Conservation (phyloP, 2,888 invertebrate species). For the Drosophila cyrtoloma region DNA sequence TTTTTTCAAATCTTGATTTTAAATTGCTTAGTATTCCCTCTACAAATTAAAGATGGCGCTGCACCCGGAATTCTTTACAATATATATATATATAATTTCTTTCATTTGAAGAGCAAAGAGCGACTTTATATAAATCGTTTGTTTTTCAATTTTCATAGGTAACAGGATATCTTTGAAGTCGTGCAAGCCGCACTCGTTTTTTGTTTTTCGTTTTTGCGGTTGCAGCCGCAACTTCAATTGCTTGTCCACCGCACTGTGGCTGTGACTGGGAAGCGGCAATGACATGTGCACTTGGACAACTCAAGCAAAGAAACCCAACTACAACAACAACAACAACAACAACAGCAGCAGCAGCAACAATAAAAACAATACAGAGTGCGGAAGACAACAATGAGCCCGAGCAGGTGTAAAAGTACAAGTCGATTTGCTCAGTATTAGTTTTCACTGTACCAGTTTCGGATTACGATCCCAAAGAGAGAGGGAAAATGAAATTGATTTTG, state of each 20-base stretch:
- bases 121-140: too few species aligned
- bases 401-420: constrained; percentile 57
- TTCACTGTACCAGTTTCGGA: constrained; percentile 45
- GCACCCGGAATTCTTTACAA: background rate
- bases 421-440: constrained; percentile 49
- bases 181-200: background rate
- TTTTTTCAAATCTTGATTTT: background rate
- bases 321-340: constrained; percentile 20
- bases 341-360: constrained; percentile 21
- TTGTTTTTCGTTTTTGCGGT: constrained; percentile 6
- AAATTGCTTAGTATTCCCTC: background rate
- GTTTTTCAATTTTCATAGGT: too few species aligned
- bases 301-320: constrained; percentile 37
- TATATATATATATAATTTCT: background rate
- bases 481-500: constrained; percentile 64
- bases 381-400: constrained; percentile 49
- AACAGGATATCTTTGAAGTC: constrained; percentile 22
- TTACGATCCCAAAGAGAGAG: constrained; percentile 25
- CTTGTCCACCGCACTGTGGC: constrained; percentile 14
- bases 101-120: too few species aligned
- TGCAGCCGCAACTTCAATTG: constrained; percentile 28
- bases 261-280: constrained; percentile 50
- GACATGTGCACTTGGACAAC: constrained; percentile 65
- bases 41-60: background rate
- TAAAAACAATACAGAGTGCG: constrained; percentile 21